These are phyloP conservation scores for Pampus argenteus DNA, from an alignment of 2,797 vertebrate species.

Conservation along the genomic window DNA sequence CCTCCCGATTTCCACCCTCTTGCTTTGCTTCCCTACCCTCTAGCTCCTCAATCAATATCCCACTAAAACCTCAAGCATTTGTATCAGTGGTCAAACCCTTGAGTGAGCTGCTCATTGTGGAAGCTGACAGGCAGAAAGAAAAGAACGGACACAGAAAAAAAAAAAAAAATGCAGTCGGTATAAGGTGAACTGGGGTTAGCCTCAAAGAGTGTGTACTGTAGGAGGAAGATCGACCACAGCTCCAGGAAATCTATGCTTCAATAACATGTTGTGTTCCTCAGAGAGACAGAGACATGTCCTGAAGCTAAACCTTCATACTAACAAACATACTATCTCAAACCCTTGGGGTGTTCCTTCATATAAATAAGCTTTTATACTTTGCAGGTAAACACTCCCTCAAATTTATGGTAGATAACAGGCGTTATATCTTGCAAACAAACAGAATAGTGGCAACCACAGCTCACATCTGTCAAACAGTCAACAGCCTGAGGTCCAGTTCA, in stretches of 20 bases:
- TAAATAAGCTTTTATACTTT: slow-evolving; percentile 13
- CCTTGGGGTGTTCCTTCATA: slow-evolving; percentile 5
- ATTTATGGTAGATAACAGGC: slow-evolving; percentile 16
- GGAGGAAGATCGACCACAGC: slow-evolving; percentile 13
- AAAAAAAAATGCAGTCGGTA: slow-evolving; percentile 48
- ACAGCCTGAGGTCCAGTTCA: slow-evolving; percentile 34
- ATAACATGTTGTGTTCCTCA: slow-evolving; percentile 19
- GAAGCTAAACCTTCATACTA: slow-evolving; percentile 27
- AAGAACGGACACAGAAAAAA: slow-evolving; percentile 36
- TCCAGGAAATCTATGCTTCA: slow-evolving; percentile 26
- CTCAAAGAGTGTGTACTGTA: slow-evolving; percentile 1
- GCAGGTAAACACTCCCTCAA: slow-evolving; percentile 13
- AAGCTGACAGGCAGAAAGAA: slow-evolving; percentile 59
- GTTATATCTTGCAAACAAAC: slow-evolving; percentile 39
- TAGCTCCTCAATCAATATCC: slow-evolving; percentile 61
- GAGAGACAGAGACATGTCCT: slow-evolving; percentile 25
- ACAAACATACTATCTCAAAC: slow-evolving; percentile 29
- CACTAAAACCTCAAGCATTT: slow-evolving; percentile 51
- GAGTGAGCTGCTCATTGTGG: slow-evolving; percentile 50
- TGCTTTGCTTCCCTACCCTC: slow-evolving; percentile 26
- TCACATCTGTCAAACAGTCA: slow-evolving; percentile 46
- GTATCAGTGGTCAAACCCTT: slow-evolving; percentile 58
- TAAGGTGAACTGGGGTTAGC: slow-evolving; percentile 60
- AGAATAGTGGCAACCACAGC: slow-evolving; percentile 23
- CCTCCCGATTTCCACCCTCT: slow-evolving; percentile 20